Conservation (phyloP, 2,797 vertebrate genomes). For the Spea hammondii region DNA sequence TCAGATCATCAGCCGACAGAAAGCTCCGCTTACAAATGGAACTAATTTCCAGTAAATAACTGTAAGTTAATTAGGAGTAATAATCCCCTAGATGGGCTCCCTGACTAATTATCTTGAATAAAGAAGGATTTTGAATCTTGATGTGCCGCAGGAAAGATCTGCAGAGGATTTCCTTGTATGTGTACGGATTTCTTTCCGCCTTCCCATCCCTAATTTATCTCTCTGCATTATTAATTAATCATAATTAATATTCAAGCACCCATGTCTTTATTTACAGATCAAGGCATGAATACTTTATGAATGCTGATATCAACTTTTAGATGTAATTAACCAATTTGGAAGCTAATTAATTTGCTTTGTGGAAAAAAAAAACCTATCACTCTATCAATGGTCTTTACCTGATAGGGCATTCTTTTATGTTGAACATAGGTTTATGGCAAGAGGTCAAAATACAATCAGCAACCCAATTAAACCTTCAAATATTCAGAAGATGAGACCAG, state of each 20-base stretch:
- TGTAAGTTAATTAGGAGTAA: constrained; percentile 89
- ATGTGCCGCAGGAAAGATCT: constrained; percentile 64
- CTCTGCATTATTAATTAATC: constrained; percentile 91
- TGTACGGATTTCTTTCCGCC: constrained; percentile 55
- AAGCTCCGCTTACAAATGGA: constrained; percentile 69
- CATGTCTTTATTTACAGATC: constrained; percentile 87
- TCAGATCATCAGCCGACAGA: constrained; percentile 55
- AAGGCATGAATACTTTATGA: constrained; percentile 93
- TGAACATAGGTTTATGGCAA: constrained; percentile 1
- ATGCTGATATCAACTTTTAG: constrained; percentile 82
- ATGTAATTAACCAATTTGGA: constrained; percentile 94
- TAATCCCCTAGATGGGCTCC: constrained; percentile 80
- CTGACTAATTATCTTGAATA: constrained; percentile 77
- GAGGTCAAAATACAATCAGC: constrained; percentile 3
- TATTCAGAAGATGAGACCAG: background rate
- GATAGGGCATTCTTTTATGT: constrained; percentile 16
- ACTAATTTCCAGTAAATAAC: constrained; percentile 86
- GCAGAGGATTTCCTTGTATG: constrained; percentile 60
- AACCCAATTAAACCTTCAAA: constrained; percentile 10
- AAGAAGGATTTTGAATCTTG: constrained; percentile 64
- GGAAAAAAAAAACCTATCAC: constrained; percentile 15
- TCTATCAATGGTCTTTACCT: background rate
- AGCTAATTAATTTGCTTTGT: constrained; percentile 83
- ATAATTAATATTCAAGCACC: constrained; percentile 94
- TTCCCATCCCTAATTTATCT: constrained; percentile 70